phyloP scores from a whole-genome alignment of 2,113 vertebrate genomes.

The Brevimyrus niger region DNA sequence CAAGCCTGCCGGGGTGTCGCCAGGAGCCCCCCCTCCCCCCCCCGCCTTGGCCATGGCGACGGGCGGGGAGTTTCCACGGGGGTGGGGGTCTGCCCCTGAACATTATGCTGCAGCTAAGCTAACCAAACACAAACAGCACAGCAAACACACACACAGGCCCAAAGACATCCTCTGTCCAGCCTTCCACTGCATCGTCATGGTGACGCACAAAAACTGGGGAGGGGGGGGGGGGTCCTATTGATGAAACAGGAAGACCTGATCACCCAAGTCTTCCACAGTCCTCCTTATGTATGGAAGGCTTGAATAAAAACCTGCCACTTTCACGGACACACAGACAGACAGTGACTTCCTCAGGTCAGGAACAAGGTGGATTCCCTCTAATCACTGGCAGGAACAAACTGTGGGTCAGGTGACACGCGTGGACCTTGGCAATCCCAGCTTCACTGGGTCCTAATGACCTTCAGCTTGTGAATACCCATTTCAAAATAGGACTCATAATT shows the following conservation, averaged over 20 bases:
- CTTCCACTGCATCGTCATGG: conserved; percentile 1
- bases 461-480: background rate
- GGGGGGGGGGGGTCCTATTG: background rate
- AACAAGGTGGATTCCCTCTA: background rate
- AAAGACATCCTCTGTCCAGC: background rate
- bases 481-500: background rate
- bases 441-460: background rate
- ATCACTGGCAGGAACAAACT: background rate
- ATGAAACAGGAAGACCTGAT: background rate
- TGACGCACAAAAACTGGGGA: background rate
- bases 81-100: background rate
- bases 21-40: background rate
- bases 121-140: conserved; percentile 7
- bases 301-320: background rate
- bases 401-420: background rate
- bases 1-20: background rate
- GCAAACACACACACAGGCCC: background rate
- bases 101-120: background rate
- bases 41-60: background rate
- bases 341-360: background rate
- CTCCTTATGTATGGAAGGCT: background rate
- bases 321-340: background rate
- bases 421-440: background rate
- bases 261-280: background rate
- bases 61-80: background rate